phyloP scores from a whole-genome alignment of 2,888 invertebrate species.

The Acleris holmiana region DNA sequence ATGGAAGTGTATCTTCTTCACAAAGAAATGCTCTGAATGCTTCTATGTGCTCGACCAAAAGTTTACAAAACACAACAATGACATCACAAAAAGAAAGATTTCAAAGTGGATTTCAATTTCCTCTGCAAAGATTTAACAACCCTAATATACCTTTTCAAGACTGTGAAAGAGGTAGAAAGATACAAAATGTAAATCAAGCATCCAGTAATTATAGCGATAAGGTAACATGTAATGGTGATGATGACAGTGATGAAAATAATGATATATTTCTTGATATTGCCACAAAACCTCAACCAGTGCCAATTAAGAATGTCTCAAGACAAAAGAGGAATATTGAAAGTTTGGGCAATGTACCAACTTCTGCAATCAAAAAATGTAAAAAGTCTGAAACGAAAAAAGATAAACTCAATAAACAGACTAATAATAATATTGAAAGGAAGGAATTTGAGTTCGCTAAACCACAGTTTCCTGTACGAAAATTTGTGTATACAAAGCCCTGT shows the following conservation, averaged over 20 bases:
- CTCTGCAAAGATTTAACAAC: constrained; percentile 66
- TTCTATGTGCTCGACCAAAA: constrained; percentile 33
- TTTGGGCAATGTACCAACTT: constrained; percentile 40
- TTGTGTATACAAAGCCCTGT: constrained; percentile 15
- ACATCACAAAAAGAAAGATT: constrained; percentile 60
- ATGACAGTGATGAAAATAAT: constrained; percentile 43
- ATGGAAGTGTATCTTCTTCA: constrained; percentile 5
- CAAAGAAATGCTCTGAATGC: constrained; percentile 26
- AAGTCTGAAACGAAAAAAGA: constrained; percentile 43
- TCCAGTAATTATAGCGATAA: constrained; percentile 17
- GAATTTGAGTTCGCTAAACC: constrained; percentile 66
- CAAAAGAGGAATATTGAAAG: constrained; percentile 40
- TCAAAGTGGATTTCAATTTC: constrained; percentile 57
- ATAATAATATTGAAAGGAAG: constrained; percentile 40
- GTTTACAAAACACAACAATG: constrained; percentile 39
- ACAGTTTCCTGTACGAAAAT: constrained; percentile 55
- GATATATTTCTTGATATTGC: constrained; percentile 56
- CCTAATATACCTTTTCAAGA: constrained; percentile 48
- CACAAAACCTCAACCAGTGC: constrained; percentile 12
- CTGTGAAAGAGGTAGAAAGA: constrained; percentile 38
- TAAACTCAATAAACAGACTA: constrained; percentile 26
- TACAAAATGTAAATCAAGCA: constrained; percentile 1
- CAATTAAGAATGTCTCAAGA: constrained; percentile 22
- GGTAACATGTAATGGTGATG: constrained; percentile 29
- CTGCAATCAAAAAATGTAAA: constrained; percentile 53